Base-by-base conservation (phyloP, 2,113 vertebrate genomes). In the Setophaga petechia region DNA sequence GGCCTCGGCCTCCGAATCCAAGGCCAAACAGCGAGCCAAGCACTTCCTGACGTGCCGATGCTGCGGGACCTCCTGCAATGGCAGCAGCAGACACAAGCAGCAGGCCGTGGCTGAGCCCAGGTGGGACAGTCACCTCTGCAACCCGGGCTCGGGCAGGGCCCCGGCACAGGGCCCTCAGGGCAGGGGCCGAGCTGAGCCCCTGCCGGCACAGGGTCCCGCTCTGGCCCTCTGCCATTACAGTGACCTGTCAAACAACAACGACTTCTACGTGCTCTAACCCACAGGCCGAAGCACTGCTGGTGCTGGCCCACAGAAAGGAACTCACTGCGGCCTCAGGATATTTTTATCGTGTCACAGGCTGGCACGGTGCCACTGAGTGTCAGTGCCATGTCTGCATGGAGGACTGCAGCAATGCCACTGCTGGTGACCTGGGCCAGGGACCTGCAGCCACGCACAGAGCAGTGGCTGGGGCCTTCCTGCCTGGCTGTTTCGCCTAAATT, bases 211-310 rank as follows among this genome's bases (percentile, higher is more conserved):
- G 75, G 96, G 86, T n/a, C 89, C 98, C 0, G 65, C 97, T 10
- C 98, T 98, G 0, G 94, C 97, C 54, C 96, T 97, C 80, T 98
- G 97, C 92, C 98, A 97, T 67, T 98, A 98, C 92, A 97, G 97
- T 11, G 98, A 98, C 89, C 87, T 98, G 51, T 98, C 98, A 2
- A 98, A 98, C 95, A 98, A 98, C 96, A 98, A 98, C 0, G 98
- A 98, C 96, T 98, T 98, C 93, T 98, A 98, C 2, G 95, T 98
- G 22, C 96, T 98, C 81, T 98, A 96, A 93, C 72, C 27, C 5
- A 2, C 1, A 22, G 66, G 30, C 33, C 62, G 63, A 43, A 10
- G 79, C 54, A 9, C 49, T 1, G 2, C 33, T 19, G 69, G 24
- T 79, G 66, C 66, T 76, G 78, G 54, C 33, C 25, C 5, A 0